These are phyloP conservation scores for Protonibea diacanthus DNA, from an alignment of 2,797 vertebrate genomes.

Conservation along the genomic window DNA sequence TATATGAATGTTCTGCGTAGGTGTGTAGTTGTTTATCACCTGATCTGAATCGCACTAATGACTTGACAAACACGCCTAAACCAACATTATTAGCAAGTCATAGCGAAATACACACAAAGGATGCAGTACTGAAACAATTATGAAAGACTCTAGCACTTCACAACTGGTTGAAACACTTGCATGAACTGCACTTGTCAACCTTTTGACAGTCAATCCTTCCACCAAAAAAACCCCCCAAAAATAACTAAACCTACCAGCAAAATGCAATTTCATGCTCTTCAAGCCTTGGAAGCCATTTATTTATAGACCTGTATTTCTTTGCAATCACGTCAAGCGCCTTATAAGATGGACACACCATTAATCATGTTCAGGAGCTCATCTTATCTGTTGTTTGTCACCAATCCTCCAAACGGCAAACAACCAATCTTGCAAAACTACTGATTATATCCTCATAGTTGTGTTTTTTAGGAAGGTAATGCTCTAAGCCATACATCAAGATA, in stretches of 20 bases:
- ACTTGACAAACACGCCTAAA: not conserved
- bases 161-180: not conserved
- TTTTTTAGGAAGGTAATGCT: not conserved
- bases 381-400: constrained; percentile 21
- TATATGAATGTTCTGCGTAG: not conserved
- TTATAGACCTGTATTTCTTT: constrained; percentile 28
- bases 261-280: constrained; percentile 34
- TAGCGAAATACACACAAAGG: not conserved
- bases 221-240: not conserved
- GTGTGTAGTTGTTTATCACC: not conserved
- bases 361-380: constrained; percentile 24
- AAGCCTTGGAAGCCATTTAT: constrained; percentile 20
- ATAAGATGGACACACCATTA: constrained; percentile 25
- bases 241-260: constrained; percentile 13
- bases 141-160: not conserved
- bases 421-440: constrained; percentile 1
- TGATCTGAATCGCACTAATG: not conserved
- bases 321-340: constrained; percentile 33
- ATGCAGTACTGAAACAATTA: not conserved
- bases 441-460: not conserved
- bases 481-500: not conserved
- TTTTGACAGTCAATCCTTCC: not conserved
- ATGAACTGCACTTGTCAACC: not conserved
- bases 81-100: not conserved
- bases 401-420: constrained; percentile 29